Conservation (phyloP, 2,797 vertebrate species). For the Toxotes lorentzi region DNA sequence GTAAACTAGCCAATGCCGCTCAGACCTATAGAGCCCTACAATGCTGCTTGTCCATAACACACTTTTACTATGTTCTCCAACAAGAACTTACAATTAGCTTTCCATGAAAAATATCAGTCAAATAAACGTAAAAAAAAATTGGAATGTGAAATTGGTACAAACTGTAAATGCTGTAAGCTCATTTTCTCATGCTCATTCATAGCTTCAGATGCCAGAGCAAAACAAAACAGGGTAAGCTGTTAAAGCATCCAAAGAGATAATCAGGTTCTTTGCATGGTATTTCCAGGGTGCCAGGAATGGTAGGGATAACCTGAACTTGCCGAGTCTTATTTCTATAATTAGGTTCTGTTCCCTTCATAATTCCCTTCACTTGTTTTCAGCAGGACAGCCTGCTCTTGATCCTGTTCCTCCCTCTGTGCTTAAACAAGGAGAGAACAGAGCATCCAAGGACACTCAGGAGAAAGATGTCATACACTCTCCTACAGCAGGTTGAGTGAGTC, state of each 20-base stretch:
- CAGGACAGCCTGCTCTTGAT: constrained; percentile 11
- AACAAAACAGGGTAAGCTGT: constrained; percentile 28
- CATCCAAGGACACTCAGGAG: constrained; percentile 35
- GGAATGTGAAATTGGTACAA: too few species aligned
- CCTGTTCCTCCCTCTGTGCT: constrained; percentile 8
- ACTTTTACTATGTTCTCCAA: neutral
- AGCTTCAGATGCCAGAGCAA: neutral
- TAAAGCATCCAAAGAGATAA: constrained; percentile 45
- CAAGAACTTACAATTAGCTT: neutral
- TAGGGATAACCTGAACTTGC: constrained; percentile 58
- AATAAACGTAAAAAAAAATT: neutral
- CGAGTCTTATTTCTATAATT: constrained; percentile 69
- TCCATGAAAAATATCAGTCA: neutral
- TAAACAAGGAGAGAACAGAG: constrained; percentile 26
- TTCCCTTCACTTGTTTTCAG: constrained; percentile 46
- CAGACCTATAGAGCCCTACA: neutral
- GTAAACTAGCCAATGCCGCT: neutral
- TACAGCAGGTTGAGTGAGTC: constrained; percentile 22
- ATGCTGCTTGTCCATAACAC: neutral
- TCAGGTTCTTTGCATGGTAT: constrained; percentile 40
- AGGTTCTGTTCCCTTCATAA: constrained; percentile 50
- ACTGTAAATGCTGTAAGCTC: neutral
- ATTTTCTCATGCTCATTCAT: neutral
- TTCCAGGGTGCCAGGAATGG: constrained; percentile 35
- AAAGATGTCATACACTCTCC: neutral